Evolutionary conservation across 2,113 vertebrate species (phyloP).

Genomic region (Trochalopteron elliotii): DNA sequence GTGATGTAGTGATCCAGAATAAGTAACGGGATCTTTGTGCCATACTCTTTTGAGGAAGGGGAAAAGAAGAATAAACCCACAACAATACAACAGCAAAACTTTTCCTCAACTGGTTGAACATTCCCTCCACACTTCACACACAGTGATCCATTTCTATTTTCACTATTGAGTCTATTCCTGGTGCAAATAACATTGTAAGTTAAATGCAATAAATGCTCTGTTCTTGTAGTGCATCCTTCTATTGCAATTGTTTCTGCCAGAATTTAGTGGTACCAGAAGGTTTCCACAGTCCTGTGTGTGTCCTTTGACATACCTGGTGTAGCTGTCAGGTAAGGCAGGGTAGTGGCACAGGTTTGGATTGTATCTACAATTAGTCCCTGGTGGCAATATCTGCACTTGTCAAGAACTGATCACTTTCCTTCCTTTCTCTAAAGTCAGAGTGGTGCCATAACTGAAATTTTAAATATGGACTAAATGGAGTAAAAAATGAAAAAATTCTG

Average conservation of each 20-base stretch:
- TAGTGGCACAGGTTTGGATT: background rate
- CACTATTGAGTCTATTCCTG: background rate
- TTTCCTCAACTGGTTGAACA: background rate
- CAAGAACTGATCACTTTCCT: background rate
- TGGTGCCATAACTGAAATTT: background rate
- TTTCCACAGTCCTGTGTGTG: background rate
- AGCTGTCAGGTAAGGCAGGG: background rate
- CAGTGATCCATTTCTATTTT: background rate
- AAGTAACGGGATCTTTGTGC: background rate
- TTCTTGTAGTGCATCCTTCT: background rate
- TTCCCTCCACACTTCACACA: accelerated
- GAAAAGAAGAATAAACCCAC: background rate
- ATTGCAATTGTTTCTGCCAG: background rate
- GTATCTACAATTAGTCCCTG: background rate
- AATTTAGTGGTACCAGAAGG: background rate
- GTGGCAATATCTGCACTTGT: background rate
- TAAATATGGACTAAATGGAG: background rate
- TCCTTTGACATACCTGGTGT: background rate
- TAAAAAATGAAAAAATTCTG: accelerated
- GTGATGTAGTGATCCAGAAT: background rate
- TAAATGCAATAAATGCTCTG: background rate
- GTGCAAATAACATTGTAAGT: background rate
- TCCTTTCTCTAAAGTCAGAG: background rate
- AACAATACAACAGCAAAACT: background rate
- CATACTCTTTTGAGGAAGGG: background rate